Conservation (phyloP, 1,140 invertebrate genomes). For the Chelonus insularis region DNA sequence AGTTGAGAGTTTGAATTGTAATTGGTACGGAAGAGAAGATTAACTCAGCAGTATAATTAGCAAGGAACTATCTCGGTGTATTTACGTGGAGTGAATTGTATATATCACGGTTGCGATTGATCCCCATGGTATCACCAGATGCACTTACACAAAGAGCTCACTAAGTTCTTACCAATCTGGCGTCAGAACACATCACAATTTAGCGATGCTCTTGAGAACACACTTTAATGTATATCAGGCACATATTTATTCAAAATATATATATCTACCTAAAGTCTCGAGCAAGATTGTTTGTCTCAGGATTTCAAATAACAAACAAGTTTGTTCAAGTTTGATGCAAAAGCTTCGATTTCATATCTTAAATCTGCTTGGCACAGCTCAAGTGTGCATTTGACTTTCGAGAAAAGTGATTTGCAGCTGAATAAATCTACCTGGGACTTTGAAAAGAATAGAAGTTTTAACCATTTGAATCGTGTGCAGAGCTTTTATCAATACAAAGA, state of each 20-base stretch:
- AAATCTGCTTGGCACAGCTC: not conserved
- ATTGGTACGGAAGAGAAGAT: too few relatives aligned
- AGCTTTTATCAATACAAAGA: not conserved
- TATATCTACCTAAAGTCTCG: conserved; percentile 1
- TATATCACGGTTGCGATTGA: too few relatives aligned
- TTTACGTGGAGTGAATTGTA: too few relatives aligned
- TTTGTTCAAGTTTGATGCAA: conserved; percentile 6
- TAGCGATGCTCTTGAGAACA: not conserved
- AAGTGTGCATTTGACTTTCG: not conserved
- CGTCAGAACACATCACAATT: not conserved
- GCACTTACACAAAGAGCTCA: not conserved
- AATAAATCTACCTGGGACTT: conserved; percentile 6
- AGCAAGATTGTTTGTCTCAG: conserved; percentile 18
- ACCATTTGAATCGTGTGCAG: not conserved
- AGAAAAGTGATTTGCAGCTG: conserved; percentile 9
- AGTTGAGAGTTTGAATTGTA: too few relatives aligned
- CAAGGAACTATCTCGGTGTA: too few relatives aligned
- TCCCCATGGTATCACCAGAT: conserved; percentile 5
- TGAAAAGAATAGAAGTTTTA: not conserved
- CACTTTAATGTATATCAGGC: not conserved
- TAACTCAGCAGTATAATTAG: too few relatives aligned
- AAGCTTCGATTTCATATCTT: conserved; percentile 4
- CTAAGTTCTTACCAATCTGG: not conserved
- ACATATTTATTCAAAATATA: too few relatives aligned
- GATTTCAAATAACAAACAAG: conserved; percentile 9